Percentiles rank a stretch among this genome's conserved stretches.
phyloP scores from a whole-genome alignment of 1,140 invertebrate genomes.

The Sipha flava region DNA sequence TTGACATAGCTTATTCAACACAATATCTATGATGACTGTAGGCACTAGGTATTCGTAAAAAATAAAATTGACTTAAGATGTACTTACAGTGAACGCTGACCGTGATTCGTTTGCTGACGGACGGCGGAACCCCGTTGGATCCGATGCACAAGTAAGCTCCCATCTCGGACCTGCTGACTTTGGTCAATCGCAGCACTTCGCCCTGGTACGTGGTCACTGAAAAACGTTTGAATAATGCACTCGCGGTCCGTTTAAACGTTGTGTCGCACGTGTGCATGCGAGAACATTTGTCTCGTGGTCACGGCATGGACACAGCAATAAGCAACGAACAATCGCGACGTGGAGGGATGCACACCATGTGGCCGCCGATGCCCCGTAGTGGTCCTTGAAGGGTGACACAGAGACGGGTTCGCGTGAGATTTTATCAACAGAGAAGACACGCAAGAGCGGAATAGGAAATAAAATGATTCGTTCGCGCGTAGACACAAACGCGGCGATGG shows the following conservation, averaged over 20 bases:
- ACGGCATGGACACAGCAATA: too few relatives aligned
- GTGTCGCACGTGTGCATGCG: neutral
- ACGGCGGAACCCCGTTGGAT: slow-evolving; percentile 76
- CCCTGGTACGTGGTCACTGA: slow-evolving; percentile 38
- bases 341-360: neutral
- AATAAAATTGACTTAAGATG: neutral
- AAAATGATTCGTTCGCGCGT: too few relatives aligned
- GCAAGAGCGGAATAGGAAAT: too few relatives aligned
- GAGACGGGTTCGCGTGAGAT: too few relatives aligned
- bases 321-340: neutral
- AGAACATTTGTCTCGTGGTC: neutral
- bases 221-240: neutral
- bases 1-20: too few relatives aligned
- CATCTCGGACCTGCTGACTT: slow-evolving; percentile 76
- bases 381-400: too few relatives aligned
- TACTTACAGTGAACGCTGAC: slow-evolving; percentile 81
- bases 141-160: slow-evolving; percentile 84
- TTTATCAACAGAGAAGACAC: too few relatives aligned
- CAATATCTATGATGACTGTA: too few relatives aligned
- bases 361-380: too few relatives aligned
- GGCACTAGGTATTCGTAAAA: too few relatives aligned
- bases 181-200: slow-evolving; percentile 54
- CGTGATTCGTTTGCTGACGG: slow-evolving; percentile 72
- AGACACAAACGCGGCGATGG: too few relatives aligned
- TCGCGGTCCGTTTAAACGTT: neutral